Conservation (phyloP, 2,888 invertebrate genomes). For the Dolichomitus sp. region DNA sequence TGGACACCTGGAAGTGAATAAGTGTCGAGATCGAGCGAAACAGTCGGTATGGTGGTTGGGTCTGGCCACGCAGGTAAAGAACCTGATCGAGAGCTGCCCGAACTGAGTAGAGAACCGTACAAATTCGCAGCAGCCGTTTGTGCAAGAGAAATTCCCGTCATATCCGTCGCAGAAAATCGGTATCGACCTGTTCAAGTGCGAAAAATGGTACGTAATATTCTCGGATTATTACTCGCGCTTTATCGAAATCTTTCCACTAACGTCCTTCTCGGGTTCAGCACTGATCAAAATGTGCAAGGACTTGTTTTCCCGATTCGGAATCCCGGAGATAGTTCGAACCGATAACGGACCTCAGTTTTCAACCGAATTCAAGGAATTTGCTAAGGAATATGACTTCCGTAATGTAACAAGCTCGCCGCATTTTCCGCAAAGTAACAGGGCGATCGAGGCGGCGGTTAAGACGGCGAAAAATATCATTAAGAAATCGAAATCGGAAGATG, state of each 20-base stretch:
- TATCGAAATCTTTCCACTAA: constrained; percentile 65
- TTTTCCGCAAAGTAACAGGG: constrained; percentile 69
- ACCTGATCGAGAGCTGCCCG: constrained; percentile 61
- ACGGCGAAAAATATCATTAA: constrained; percentile 63
- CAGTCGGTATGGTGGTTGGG: constrained; percentile 73
- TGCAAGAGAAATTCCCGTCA: constrained; percentile 67
- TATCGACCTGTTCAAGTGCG: constrained; percentile 67
- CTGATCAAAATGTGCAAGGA: constrained; percentile 51
- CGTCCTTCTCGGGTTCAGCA: constrained; percentile 23
- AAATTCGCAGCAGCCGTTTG: constrained; percentile 61
- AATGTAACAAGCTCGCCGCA: constrained; percentile 70
- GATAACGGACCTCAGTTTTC: constrained; percentile 73
- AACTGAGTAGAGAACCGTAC: constrained; percentile 59
- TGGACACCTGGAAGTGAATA: constrained; percentile 74
- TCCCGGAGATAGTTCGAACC: constrained; percentile 70
- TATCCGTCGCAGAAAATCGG: constrained; percentile 67
- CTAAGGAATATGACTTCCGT: constrained; percentile 54
- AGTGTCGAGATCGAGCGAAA: constrained; percentile 68
- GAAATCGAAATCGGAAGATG: constrained; percentile 45
- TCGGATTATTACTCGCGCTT: constrained; percentile 71
- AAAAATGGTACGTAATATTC: constrained; percentile 68
- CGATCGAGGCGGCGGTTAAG: constrained; percentile 67
- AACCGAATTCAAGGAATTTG: constrained; percentile 49
- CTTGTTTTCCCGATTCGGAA: constrained; percentile 72
- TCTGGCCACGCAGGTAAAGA: constrained; percentile 56